Evolutionary conservation across 2,113 vertebrate species (phyloP).

Genomic region (Ciconia stormi): DNA sequence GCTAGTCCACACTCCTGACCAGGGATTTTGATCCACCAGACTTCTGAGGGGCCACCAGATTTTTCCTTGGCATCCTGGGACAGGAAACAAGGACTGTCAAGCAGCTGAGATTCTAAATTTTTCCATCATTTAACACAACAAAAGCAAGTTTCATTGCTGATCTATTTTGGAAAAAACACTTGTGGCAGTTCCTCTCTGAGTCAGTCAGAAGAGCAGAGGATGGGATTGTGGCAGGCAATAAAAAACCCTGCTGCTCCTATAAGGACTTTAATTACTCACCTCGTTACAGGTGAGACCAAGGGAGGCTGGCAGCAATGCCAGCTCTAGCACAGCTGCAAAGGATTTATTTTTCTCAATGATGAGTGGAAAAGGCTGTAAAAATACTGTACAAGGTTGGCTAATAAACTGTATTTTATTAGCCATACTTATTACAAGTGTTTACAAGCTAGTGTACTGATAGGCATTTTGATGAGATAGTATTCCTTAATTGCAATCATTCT

Average conservation of each 20-base stretch:
- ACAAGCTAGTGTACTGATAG: neutral
- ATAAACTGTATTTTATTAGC: conserved; percentile 54
- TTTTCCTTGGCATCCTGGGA: neutral
- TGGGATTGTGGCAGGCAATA: neutral
- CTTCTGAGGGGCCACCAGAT: neutral
- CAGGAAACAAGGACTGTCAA: neutral
- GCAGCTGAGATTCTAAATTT: neutral
- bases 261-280: conserved; percentile 48
- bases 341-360: conserved; percentile 55
- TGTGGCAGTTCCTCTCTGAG: neutral
- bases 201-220: neutral
- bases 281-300: conserved; percentile 31
- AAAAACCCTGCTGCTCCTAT: conserved; percentile 4
- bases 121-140: neutral
- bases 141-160: neutral
- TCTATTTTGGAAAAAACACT: conserved; percentile 21
- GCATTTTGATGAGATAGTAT: conserved; percentile 34
- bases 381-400: conserved; percentile 28
- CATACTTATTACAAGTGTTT: conserved; percentile 38
- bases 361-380: conserved; percentile 25
- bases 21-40: neutral
- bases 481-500: conserved; percentile 25
- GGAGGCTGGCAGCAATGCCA: neutral
- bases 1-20: neutral
- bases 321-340: neutral